phyloP scores from a whole-genome alignment of 2,797 vertebrate species.

The Gila robusta region DNA sequence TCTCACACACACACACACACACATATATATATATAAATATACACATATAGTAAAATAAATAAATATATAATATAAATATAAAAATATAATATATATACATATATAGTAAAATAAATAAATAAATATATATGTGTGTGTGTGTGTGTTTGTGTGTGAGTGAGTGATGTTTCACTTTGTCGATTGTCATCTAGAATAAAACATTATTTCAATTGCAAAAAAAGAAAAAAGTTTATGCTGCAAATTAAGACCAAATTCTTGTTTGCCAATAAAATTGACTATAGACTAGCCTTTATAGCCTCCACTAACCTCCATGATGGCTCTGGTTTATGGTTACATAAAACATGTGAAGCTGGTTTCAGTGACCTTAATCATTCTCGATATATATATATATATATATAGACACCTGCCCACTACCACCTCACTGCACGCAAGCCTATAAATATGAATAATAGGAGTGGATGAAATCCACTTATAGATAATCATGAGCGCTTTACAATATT shows the following conservation, averaged over 20 bases:
- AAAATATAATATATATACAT: no score
- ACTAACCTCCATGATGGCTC: not conserved
- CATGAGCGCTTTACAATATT: not conserved
- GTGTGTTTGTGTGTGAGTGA: not conserved
- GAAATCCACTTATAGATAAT: not conserved
- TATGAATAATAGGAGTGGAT: not conserved
- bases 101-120: no score
- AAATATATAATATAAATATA: no score
- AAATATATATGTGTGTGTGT: no score
- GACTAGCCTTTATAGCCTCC: not conserved
- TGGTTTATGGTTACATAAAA: conserved; percentile 1
- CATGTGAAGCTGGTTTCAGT: not conserved
- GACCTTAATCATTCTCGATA: conserved; percentile 28
- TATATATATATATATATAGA: not conserved
- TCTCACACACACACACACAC: no score
- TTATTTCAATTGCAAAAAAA: not conserved
- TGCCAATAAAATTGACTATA: not conserved
- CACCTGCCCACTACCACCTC: not conserved
- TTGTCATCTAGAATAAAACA: not conserved
- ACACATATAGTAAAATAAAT: no score
- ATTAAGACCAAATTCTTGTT: not conserved
- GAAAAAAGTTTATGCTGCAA: not conserved
- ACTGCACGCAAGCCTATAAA: not conserved
- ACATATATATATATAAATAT: no score
- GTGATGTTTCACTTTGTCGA: not conserved